phyloP scores from a whole-genome alignment of 2,888 invertebrate species.

The Dugesia japonica region DNA sequence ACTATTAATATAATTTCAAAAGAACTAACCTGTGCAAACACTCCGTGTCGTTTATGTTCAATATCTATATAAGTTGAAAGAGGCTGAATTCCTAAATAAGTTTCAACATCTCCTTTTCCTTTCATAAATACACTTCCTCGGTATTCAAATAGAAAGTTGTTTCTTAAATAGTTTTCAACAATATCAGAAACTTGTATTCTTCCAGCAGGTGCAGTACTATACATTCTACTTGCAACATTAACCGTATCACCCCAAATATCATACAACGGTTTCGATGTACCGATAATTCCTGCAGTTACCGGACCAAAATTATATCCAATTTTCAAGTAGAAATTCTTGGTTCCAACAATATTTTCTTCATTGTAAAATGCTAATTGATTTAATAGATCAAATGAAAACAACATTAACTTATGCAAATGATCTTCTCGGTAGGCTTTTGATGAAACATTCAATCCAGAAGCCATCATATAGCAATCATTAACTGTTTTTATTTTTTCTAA shows the following conservation, averaged over 20 bases:
- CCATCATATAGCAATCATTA: constrained; percentile 89
- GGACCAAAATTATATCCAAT: constrained; percentile 78
- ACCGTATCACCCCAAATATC: constrained; percentile 98
- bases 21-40: too few species aligned
- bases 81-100: neutral
- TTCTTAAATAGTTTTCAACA: neutral
- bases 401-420: constrained; percentile 25
- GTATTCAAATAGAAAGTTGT: constrained; percentile 22
- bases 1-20: too few species aligned
- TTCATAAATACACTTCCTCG: constrained; percentile 23
- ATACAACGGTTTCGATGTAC: constrained; percentile 80
- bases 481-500: constrained; percentile 96
- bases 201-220: constrained; percentile 54
- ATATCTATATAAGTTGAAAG: neutral
- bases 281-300: constrained; percentile 84
- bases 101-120: constrained; percentile 30
- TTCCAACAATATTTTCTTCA: constrained; percentile 41
- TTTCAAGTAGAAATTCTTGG: constrained; percentile 44
- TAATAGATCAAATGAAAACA: constrained; percentile 70
- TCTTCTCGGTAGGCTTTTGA: constrained; percentile 58
- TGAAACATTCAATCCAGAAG: constrained; percentile 73
- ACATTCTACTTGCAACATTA: constrained; percentile 89
- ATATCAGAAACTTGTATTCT: constrained; percentile 22
- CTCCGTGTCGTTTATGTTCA: too few species aligned
- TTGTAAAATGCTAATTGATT: constrained; percentile 51